These are phyloP conservation scores for Mycalesis mineus DNA, from an alignment of 2,888 invertebrate genomes.

Conservation along the genomic window DNA sequence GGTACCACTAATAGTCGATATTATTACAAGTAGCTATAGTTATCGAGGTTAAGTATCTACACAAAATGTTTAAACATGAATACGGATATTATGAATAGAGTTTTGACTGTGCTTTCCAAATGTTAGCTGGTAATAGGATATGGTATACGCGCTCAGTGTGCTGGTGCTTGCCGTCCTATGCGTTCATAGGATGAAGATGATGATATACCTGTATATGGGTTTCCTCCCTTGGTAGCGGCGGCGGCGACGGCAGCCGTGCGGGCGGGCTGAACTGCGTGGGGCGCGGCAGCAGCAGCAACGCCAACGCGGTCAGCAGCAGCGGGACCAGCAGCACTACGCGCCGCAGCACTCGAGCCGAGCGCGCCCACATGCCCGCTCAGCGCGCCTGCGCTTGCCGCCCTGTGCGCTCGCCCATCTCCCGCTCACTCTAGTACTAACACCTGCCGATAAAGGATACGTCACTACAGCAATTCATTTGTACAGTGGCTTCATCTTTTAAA, in stretches of 20 bases:
- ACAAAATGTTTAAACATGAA: no score
- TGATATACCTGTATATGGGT: conserved; percentile 38
- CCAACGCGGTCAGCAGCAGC: conserved; percentile 71
- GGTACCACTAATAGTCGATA: no score
- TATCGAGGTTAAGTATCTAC: no score
- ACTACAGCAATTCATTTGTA: no score
- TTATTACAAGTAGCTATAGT: no score
- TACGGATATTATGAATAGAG: no score
- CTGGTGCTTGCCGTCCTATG: conserved; percentile 15
- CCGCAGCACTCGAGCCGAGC: conserved; percentile 61
- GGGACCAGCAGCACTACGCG: conserved; percentile 71
- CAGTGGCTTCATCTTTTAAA: no score
- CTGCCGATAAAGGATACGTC: conserved; percentile 5
- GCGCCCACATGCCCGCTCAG: conserved; percentile 56
- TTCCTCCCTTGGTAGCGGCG: conserved; percentile 39
- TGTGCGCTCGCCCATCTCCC: conserved; percentile 20
- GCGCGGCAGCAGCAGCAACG: conserved; percentile 70
- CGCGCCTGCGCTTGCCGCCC: conserved; percentile 16
- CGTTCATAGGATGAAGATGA: no score
- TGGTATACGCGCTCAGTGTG: conserved; percentile 23
- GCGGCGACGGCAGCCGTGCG: conserved; percentile 38
- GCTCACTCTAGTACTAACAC: conserved; percentile 7
- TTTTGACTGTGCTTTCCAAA: no score
- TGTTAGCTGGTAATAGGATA: no score
- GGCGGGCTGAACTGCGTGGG: conserved; percentile 51